These are phyloP conservation scores for Tolypeutes matacus DNA, from an alignment of 2,797 vertebrate genomes.

Conservation along the genomic window DNA sequence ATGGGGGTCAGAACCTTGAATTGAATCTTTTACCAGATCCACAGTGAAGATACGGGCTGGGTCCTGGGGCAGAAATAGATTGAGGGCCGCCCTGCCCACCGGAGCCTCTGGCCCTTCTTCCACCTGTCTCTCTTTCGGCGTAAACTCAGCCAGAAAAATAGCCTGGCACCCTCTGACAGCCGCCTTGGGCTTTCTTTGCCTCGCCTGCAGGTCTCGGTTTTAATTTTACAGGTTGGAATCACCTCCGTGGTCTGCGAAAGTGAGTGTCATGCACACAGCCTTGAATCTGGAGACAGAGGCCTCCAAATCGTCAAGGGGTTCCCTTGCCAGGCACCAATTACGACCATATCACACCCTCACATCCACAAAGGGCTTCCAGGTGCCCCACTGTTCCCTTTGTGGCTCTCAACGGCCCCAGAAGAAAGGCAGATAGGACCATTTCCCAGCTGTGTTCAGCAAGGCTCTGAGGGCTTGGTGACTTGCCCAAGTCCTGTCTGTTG, in stretches of 20 bases:
- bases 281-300: conserved; percentile 36
- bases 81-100: not conserved
- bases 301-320: conserved; percentile 51
- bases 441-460: not conserved
- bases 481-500: not conserved
- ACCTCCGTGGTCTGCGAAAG: conserved; percentile 41
- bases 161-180: accelerated
- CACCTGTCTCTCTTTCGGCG: not conserved
- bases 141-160: not conserved
- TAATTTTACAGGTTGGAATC: conserved; percentile 51
- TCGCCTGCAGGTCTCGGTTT: conserved; percentile 10
- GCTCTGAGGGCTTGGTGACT: not conserved
- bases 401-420: not conserved
- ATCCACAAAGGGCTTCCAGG: not conserved
- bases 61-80: conserved; percentile 10
- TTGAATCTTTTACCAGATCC: conserved; percentile 54
- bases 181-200: not conserved
- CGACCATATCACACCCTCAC: not conserved
- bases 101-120: not conserved
- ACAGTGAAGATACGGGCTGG: conserved; percentile 55
- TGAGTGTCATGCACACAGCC: conserved; percentile 42
- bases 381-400: not conserved
- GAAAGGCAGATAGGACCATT: not conserved
- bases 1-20: conserved; percentile 76
- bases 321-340: not conserved